A percentile compares a stretch with the other conserved stretches of the same genome.
phyloP scores from a whole-genome alignment of 2,888 invertebrate genomes.

The Dichetophora obliterata region DNA sequence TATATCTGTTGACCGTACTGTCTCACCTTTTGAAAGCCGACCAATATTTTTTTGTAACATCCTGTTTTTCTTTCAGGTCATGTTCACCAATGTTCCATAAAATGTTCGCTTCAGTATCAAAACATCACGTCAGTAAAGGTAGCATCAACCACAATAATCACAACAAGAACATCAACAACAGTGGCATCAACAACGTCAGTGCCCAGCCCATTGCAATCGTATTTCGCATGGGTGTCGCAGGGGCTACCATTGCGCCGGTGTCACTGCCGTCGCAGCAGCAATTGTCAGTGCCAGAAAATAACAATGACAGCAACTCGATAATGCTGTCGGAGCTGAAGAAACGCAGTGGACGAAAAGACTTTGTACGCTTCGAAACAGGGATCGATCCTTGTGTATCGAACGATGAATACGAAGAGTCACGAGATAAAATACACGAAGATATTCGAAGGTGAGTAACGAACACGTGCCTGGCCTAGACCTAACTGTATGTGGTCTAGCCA shows the following conservation, averaged over 20 bases:
- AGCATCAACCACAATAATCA: constrained; percentile 1
- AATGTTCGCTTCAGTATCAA: constrained; percentile 10
- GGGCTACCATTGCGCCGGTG: constrained; percentile 13
- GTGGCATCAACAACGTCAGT: not conserved
- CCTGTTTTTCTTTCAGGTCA: not conserved
- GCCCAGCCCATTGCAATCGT: not conserved
- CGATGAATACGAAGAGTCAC: constrained; percentile 22
- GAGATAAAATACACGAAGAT: constrained; percentile 22
- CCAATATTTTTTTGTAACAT: not conserved
- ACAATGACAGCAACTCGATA: constrained; percentile 17
- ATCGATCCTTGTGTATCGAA: not conserved
- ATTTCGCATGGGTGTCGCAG: constrained; percentile 23
- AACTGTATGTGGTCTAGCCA: too few relatives aligned
- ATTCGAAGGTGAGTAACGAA: constrained; percentile 26
- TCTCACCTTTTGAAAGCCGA: too few relatives aligned
- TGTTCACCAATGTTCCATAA: not conserved
- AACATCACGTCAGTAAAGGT: not conserved
- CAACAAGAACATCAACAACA: constrained; percentile 7
- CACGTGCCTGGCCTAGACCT: too few relatives aligned
- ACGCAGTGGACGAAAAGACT: constrained; percentile 28
- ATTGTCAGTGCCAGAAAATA: not conserved
- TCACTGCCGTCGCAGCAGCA: not conserved
- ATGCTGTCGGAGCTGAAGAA: constrained; percentile 27
- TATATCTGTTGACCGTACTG: too few relatives aligned
- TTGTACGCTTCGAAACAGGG: constrained; percentile 13